These are phyloP conservation scores for Bambusicola thoracicus DNA, from an alignment of 2,113 vertebrate species.

Conservation along the genomic window DNA sequence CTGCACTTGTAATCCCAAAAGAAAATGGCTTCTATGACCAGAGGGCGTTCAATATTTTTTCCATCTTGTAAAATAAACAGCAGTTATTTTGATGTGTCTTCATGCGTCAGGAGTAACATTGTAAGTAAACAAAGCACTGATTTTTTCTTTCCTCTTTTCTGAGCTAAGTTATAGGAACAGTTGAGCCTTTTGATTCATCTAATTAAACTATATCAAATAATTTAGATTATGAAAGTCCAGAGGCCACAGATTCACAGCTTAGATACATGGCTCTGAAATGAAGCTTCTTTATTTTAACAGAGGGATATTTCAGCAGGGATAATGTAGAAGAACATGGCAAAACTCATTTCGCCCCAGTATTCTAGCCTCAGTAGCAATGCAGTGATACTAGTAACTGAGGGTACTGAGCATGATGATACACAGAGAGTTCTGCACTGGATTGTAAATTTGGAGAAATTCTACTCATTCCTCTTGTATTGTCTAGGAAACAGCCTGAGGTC, in stretches of 20 bases:
- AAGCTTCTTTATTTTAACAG: neutral
- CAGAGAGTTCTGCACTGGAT: neutral
- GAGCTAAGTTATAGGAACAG: slow-evolving; percentile 53
- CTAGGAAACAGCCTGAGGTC: neutral
- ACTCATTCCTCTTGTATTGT: neutral
- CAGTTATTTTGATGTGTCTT: slow-evolving; percentile 85
- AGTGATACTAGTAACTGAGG: neutral
- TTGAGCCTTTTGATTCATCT: slow-evolving; percentile 56
- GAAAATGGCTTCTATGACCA: slow-evolving; percentile 87
- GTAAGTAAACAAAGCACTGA: slow-evolving; percentile 78
- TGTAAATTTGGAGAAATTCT: neutral
- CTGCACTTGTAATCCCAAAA: slow-evolving; percentile 88
- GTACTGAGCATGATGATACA: slow-evolving; percentile 21
- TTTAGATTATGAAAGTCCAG: slow-evolving; percentile 64
- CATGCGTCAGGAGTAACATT: slow-evolving; percentile 64
- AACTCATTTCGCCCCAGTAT: slow-evolving; percentile 56
- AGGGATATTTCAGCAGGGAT: slow-evolving; percentile 4
- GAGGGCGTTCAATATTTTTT: slow-evolving; percentile 88
- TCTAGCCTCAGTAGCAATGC: neutral
- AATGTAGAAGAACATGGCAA: slow-evolving; percentile 28
- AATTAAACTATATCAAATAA: slow-evolving; percentile 76
- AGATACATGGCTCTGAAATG: neutral
- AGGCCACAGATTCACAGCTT: neutral
- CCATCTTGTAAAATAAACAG: slow-evolving; percentile 90
- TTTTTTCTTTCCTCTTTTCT: slow-evolving; percentile 42